These are phyloP conservation scores for Agrotis segetum DNA, from an alignment of 2,888 invertebrate genomes.

Conservation along the genomic window DNA sequence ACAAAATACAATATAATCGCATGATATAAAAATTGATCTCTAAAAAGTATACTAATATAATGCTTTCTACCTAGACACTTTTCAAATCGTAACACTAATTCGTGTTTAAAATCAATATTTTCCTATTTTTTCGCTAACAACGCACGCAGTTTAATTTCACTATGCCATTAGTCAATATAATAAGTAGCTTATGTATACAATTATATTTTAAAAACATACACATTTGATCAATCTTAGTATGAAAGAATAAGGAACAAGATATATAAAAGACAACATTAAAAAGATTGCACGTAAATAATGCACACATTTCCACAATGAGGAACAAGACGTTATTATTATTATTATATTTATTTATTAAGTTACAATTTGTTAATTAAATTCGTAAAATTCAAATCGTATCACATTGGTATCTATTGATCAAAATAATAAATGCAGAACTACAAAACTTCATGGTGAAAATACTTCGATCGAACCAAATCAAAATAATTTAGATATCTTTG, in stretches of 20 bases:
- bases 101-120: constrained; percentile 19
- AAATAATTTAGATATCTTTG: not conserved
- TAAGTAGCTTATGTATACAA: constrained; percentile 42
- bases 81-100: constrained; percentile 14
- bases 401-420: not conserved
- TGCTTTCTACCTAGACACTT: constrained; percentile 9
- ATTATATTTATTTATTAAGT: not conserved
- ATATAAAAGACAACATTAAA: constrained; percentile 32
- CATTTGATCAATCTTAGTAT: constrained; percentile 23
- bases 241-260: constrained; percentile 7
- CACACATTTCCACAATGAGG: constrained; percentile 54
- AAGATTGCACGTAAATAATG: constrained; percentile 64
- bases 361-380: constrained; percentile 29
- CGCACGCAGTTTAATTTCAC: constrained; percentile 23
- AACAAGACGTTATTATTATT: constrained; percentile 38
- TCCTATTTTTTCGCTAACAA: constrained; percentile 31
- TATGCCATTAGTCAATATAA: constrained; percentile 38
- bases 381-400: constrained; percentile 18
- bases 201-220: constrained; percentile 11
- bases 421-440: not conserved
- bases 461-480: not conserved
- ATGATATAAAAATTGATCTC: constrained; percentile 37
- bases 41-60: constrained; percentile 30
- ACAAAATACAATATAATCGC: constrained; percentile 16
- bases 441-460: constrained; percentile 4